phyloP scores from a whole-genome alignment of 92 coral and sea anemone species.

The Paragorgia papillata region DNA sequence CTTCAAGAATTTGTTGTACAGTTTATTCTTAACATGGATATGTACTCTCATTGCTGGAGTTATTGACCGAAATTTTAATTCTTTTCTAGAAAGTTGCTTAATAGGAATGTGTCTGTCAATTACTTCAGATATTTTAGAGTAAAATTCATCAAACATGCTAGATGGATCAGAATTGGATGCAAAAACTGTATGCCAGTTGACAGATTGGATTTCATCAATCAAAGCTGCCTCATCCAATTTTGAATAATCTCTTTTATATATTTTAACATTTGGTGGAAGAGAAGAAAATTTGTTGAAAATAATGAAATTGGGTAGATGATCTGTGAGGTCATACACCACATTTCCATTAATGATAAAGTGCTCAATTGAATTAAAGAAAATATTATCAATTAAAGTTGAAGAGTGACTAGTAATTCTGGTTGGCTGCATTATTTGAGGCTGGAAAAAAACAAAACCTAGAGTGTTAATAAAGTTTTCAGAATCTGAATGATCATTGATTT shows the following conservation, averaged over 20 bases:
- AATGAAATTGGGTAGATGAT: slow-evolving; percentile 56
- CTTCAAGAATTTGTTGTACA: slow-evolving; percentile 33
- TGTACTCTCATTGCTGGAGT: slow-evolving; percentile 50
- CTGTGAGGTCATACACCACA: slow-evolving; percentile 47
- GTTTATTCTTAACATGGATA: slow-evolving; percentile 44
- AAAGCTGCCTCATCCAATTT: slow-evolving; percentile 45
- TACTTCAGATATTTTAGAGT: background rate
- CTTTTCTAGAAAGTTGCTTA: slow-evolving; percentile 41
- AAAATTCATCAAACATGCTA: background rate
- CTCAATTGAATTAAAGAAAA: slow-evolving; percentile 54
- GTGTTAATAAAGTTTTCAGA: slow-evolving; percentile 3
- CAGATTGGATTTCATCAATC: slow-evolving; percentile 37
- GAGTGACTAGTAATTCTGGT: slow-evolving; percentile 60
- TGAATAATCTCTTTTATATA: slow-evolving; percentile 49
- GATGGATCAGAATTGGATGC: slow-evolving; percentile 2
- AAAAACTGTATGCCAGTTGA: slow-evolving; percentile 40
- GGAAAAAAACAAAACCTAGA: slow-evolving; percentile 24
- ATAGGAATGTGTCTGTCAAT: slow-evolving; percentile 52
- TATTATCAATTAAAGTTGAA: slow-evolving; percentile 58
- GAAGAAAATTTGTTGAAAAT: slow-evolving; percentile 51
- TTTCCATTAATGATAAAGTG: slow-evolving; percentile 53
- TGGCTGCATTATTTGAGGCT: slow-evolving; percentile 57
- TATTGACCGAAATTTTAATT: slow-evolving; percentile 44
- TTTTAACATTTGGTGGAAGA: slow-evolving; percentile 39
- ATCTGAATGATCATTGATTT: slow-evolving; percentile 1